Base-by-base conservation (phyloP, 2,888 invertebrate genomes). In the Syrista parreyssii region DNA sequence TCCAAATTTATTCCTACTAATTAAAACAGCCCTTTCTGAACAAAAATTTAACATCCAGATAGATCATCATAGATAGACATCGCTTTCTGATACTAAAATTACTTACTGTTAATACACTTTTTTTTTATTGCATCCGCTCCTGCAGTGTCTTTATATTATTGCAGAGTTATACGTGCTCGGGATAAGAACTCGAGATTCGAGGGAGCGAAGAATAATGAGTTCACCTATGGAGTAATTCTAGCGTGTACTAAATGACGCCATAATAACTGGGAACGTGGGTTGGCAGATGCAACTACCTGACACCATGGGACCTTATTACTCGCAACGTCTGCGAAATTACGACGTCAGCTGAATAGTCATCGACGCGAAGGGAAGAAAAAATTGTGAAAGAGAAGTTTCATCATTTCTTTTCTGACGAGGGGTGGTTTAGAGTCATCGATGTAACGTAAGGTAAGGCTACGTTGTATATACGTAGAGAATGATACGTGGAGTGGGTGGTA, bases 381-480 rank as follows among this genome's bases (percentile, higher is more conserved):
- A 77, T 77, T 74, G 68, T 71, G 78, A 83, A 81, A 75, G 80
- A 79, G 79, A 79, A 78, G 75, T 81, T 81, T 79, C 78, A 76
- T 81, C 77, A 77, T 83, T 84, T 78, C 79, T 80, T 82, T 78
- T 74, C 35, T 72, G 68, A 36, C n/a, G 75, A 36, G 74, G 74
- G 76, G 33, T 79, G 76, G 76, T 75, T 34, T 40, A 79, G 79
- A 85, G 86, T 88, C 89, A 89, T 89, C 88, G 87, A 88, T 86
- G 87, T 83, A 80, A 79, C 84, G 82, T 79, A 55, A 55, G 23
- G 23, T 55, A 55, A 55, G 55, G 55, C 9, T 55, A 23, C 23
- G 23, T 55, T 1, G 55, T 55, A 3, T 55, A 55, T 15, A 55
- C 55, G 55, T 55, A 9, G 23, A 55, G 55, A 55, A 55, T 55